Evolutionary conservation across 2,888 invertebrate genomes (phyloP), one percentile per base, ranked within the genome.

Genomic region (Eristalinus sepulchralis): DNA sequence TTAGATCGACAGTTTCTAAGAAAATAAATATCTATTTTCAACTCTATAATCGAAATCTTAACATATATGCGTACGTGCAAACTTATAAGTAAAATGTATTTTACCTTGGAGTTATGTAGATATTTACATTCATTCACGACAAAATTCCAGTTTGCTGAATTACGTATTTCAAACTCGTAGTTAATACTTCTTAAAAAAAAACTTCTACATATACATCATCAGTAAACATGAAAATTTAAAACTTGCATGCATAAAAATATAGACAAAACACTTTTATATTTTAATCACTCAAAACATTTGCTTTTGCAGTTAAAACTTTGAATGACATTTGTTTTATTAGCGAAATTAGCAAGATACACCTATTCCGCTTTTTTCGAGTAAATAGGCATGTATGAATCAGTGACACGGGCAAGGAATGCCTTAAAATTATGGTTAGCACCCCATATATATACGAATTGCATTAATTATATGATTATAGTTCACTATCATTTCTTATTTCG

Each of bases 351-450:
- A 66, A 47, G 57, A 63, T 76, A 76, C 71, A 81, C 85, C 84
- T 72, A 81, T 85, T 85, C 60, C 57, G 72, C 81, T 72, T 33
- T 73, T 70, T 64, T 59, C 72, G 77, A 77, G 77, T 55, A 85
- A 22, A 27, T 47, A 47, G 17, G n/a, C 47, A 47, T 47, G 47
- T 47, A 47, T 55, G 70, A 80, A 75, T 63, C 59, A 71, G 62
- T 34, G 60, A 60, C 71, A 80, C 81, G 33, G 71, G 57, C 62
- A 27, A 47, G 5, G 17, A 77, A 80, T 67, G 36, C 70, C 22
- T 22, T 66, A 57, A 64, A 64, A 72, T 71, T 77, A 70, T 64
- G 68, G 67, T 73, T 77, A 82, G 77, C 71, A 80, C 80, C 75
- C 76, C 80, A 84, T 71, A 31, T 71, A 66, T n/a, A 33, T n/a